Base-by-base conservation (phyloP, 2,113 vertebrate species). In the Solea solea region DNA sequence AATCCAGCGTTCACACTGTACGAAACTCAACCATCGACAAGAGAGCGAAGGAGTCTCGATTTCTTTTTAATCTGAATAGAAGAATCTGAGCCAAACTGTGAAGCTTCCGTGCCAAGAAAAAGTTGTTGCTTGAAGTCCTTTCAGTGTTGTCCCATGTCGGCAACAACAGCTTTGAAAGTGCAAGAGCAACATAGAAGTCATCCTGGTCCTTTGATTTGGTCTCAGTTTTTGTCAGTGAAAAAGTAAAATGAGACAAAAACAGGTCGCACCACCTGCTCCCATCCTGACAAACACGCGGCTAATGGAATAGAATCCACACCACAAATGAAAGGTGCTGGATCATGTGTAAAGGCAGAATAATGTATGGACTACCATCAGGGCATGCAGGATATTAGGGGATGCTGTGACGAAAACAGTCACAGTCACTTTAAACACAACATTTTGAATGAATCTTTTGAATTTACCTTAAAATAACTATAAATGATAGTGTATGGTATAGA, bases 111-210 rank as follows among this genome's bases (percentile, higher is more conserved):
- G 57, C 72, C 58, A 55, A 64, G n/a, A 21, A 40, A 60, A 67
- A 64, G 59, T 34, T 53, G 72, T 67, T 76, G 15, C 41, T 58
- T 56, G 80, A 41, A 51, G 55, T 41, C 48, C 9, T 5, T 55
- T 48, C 40, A 54, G 21, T 0, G 52, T 67, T 12, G 8, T 62
- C 9, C 75, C 28, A 15, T 12, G 57, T 76, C 45, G 14, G 15
- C 7, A 49, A 21, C 9, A 51, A 61, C 13, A 12, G 56, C 34
- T 69, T 53, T 51, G 55, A 71, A 28, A 34, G 45, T 45, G 12
- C 57, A 5, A 25, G 11, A 61, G 54, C 44, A 28, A 60, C 53
- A 53, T 34, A 46, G 60, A 59, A 21, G 11, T 45, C 8, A 55
- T 13, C 13, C 15, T 7, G 15, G 11, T 48, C 28, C 28, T 9